These are phyloP conservation scores for Alcedo quadribrachys DNA, from an alignment of 2,797 vertebrate genomes.

Conservation along the genomic window DNA sequence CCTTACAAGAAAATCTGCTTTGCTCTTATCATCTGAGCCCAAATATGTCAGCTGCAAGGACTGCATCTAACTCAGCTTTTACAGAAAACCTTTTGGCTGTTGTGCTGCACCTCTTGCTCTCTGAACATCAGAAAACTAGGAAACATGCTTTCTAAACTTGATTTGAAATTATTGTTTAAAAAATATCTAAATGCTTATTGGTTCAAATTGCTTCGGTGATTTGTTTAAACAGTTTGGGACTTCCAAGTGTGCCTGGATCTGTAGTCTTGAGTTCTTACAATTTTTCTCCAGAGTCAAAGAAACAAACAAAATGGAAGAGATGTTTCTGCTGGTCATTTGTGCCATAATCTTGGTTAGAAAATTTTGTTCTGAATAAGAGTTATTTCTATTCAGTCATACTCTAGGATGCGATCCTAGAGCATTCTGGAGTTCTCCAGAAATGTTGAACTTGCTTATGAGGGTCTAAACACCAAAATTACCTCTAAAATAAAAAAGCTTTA, in stretches of 20 bases:
- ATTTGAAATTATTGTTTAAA: background rate
- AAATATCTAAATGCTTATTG: background rate
- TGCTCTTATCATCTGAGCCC: background rate
- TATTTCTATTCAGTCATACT: background rate
- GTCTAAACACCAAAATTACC: background rate
- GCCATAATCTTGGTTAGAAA: background rate
- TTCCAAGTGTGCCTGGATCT: background rate
- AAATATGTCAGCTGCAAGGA: background rate
- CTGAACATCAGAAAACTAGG: background rate
- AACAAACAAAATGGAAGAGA: background rate
- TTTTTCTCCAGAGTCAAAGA: background rate
- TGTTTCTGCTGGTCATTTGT: background rate
- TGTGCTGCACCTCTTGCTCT: background rate
- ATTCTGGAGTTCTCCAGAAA: background rate
- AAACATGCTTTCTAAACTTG: background rate
- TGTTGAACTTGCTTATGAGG: background rate
- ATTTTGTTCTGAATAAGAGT: background rate
- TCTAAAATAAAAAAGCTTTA: background rate
- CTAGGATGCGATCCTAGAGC: background rate
- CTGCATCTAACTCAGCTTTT: background rate
- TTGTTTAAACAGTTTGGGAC: background rate
- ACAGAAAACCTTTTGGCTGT: background rate
- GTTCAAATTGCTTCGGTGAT: background rate
- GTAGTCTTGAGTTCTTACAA: background rate
- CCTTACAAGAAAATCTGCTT: background rate